These are phyloP conservation scores for Nebria ingens DNA, from an alignment of 1,140 invertebrate species.

Conservation along the genomic window DNA sequence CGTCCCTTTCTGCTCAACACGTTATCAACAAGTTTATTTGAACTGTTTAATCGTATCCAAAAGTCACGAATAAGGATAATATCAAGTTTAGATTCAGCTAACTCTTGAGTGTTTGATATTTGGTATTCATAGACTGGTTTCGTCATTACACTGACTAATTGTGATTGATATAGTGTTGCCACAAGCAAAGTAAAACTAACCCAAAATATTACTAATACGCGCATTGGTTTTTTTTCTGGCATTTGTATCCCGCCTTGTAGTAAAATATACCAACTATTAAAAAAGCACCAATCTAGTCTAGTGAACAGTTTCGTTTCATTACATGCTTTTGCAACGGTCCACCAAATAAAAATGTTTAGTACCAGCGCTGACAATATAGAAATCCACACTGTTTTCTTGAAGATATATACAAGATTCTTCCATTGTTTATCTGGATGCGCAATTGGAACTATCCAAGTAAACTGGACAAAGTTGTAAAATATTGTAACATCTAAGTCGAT, in stretches of 20 bases:
- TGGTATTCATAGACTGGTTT: background rate
- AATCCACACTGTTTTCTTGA: background rate
- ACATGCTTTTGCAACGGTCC: background rate
- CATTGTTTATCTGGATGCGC: background rate
- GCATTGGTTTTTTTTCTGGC: background rate
- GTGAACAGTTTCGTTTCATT: background rate
- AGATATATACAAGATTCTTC: background rate
- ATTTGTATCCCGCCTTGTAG: background rate
- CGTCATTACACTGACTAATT: background rate
- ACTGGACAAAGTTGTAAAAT: background rate
- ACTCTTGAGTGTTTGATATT: background rate
- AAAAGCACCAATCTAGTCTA: background rate
- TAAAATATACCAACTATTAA: background rate
- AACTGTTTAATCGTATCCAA: background rate
- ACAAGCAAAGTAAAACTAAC: background rate
- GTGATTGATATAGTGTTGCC: background rate
- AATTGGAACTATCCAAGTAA: background rate
- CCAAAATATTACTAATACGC: background rate
- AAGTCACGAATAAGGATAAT: background rate
- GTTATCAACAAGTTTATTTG: background rate
- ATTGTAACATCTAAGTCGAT: background rate
- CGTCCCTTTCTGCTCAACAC: background rate
- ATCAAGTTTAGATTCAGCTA: background rate
- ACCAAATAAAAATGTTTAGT: background rate
- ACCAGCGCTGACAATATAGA: background rate